These are phyloP conservation scores for Anser cygnoides DNA, from an alignment of 2,113 vertebrate genomes.

Conservation along the genomic window DNA sequence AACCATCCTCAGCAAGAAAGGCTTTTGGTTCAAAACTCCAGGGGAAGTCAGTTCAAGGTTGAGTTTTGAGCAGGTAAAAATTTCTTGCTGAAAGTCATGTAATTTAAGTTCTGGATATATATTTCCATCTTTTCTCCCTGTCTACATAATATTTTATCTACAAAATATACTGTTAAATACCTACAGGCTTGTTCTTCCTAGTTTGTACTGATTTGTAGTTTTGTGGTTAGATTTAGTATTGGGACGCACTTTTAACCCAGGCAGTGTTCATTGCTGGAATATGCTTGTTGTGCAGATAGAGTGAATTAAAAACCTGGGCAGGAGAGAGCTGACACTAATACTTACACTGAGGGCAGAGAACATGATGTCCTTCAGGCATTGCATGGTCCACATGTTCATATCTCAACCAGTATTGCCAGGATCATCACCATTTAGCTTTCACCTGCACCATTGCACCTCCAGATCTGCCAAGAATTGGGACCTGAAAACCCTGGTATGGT, in stretches of 20 bases:
- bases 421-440: neutral
- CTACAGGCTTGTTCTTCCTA: neutral
- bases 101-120: neutral
- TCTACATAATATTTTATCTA: neutral
- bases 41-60: neutral
- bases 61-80: neutral
- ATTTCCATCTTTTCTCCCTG: neutral
- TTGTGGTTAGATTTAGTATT: neutral
- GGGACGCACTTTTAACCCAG: neutral
- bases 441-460: fast-evolving
- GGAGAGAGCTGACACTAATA: neutral
- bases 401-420: neutral
- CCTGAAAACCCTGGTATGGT: neutral
- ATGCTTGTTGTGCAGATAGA: neutral
- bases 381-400: neutral
- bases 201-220: neutral
- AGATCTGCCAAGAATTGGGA: neutral
- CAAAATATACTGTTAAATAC: neutral
- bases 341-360: neutral
- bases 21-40: neutral
- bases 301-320: neutral
- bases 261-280: neutral
- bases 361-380: neutral
- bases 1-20: neutral
- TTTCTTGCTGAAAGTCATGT: neutral